Evolutionary conservation across 1,140 invertebrate species (phyloP).

Genomic region (Chironomus striatipennis): DNA sequence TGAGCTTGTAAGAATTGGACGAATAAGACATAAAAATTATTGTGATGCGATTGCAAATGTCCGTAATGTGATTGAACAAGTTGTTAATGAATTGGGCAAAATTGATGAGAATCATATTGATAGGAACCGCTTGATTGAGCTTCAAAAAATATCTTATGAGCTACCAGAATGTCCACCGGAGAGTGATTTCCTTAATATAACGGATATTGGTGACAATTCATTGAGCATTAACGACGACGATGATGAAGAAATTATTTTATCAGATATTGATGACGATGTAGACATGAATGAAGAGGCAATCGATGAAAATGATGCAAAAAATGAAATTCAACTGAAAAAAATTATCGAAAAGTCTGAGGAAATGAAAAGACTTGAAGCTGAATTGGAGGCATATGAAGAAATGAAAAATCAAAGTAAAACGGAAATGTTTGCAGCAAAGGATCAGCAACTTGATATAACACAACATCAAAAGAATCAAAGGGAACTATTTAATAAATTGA

Average conservation of each 20-base stretch:
- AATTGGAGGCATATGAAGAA: background rate
- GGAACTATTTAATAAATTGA: background rate
- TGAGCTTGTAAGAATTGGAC: too few relatives aligned
- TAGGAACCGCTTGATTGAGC: background rate
- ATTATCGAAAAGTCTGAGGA: too few relatives aligned
- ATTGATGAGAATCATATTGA: background rate
- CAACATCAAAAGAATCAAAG: background rate
- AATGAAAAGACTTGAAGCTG: background rate
- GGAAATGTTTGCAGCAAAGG: background rate
- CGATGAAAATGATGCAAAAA: background rate
- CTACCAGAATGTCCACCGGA: background rate
- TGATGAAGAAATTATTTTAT: background rate
- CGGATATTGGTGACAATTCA: background rate
- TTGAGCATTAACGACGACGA: background rate
- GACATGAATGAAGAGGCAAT: background rate
- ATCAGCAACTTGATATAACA: background rate
- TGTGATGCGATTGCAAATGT: too few relatives aligned
- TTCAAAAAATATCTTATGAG: background rate
- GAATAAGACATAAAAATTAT: too few relatives aligned
- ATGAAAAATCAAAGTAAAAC: background rate
- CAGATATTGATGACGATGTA: background rate
- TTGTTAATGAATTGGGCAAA: background rate
- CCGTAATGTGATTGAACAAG: background rate
- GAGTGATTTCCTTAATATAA: background rate
- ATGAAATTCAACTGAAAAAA: too few relatives aligned